A percentile compares a stretch with the other conserved stretches of the same genome.
These are phyloP conservation scores for Brachionichthys hirsutus DNA, from an alignment of 2,113 vertebrate genomes.

Conservation along the genomic window DNA sequence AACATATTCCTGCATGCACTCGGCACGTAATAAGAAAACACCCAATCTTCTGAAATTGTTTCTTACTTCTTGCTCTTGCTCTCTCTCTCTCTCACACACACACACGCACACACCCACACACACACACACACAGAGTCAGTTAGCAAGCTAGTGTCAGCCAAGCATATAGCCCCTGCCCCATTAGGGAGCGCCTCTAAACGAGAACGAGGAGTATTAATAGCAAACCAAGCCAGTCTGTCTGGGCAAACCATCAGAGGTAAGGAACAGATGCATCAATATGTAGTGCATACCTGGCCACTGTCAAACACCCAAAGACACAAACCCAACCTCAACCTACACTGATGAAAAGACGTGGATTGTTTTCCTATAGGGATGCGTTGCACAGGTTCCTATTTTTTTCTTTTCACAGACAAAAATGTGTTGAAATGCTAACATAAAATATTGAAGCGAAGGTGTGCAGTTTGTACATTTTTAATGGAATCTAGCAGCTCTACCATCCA, in stretches of 20 bases:
- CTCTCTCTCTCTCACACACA: not conserved
- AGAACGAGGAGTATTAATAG: conserved; percentile 72
- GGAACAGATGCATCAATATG: conserved; percentile 74
- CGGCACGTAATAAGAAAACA: conserved; percentile 26
- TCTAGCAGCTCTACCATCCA: conserved; percentile 1
- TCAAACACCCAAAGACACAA: conserved; percentile 19
- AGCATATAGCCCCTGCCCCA: conserved; percentile 65
- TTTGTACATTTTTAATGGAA: conserved; percentile 23
- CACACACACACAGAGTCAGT: conserved; percentile 31
- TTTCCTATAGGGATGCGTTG: not conserved
- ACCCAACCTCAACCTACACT: conserved; percentile 1
- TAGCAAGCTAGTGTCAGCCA: conserved; percentile 56
- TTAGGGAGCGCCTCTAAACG: conserved; percentile 65
- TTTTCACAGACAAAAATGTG: not conserved
- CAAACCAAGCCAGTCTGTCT: conserved; percentile 59
- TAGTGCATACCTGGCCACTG: conserved; percentile 40
- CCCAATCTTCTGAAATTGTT: conserved; percentile 36
- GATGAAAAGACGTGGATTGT: not conserved
- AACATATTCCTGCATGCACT: not conserved
- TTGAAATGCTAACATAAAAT: conserved; percentile 33
- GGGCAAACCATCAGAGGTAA: conserved; percentile 58
- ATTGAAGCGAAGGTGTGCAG: conserved; percentile 12
- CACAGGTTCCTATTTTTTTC: not conserved
- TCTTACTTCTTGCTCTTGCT: conserved; percentile 3
- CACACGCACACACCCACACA: conserved; percentile 25